Base-by-base conservation (phyloP, 2,888 invertebrate genomes). In the Mythimna albipuncta region DNA sequence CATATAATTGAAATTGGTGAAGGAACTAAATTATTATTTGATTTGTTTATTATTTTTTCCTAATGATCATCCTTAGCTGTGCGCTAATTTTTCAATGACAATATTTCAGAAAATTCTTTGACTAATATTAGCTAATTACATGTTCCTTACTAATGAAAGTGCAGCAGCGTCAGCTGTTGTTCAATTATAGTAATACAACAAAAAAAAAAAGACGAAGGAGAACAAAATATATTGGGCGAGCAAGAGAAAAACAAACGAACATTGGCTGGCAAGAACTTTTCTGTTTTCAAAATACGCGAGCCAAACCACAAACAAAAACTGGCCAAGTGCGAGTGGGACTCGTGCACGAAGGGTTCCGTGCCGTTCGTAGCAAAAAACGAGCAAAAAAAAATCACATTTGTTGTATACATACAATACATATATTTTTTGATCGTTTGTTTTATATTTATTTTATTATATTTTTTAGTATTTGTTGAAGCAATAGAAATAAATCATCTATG, bases 241-340 rank as follows among this genome's bases (percentile, higher is more conserved):
- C 58, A 61, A 47, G 7, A 41, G 2, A 65, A 54, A 62, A 61
- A 16, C 13, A 65, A 78, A 72, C 35, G 41, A 66, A 55, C 4
- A 2, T 10, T 47, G 54, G 13, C 50, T 2, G 19, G 16, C 9
- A 74, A 47, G 35, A 79, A 67, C 66, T 63, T 58, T 63, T 57
- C 59, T 70, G 10, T 75, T 70, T 75, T 66, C 26, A 32, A 65
- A 70, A 64, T 38, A 64, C 69, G 16, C 35, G 13, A 76, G 19
- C 6, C 41, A 55, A 38, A 38, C 50, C 47, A n/a, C 62, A 1
- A 64, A 57, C 11, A 44, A 44, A 38, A 38, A 38, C 9, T 9
- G 38, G 38, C 9, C 38, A 38, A 38, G 38, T 38, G 38, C 38
- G 38, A 38, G 9, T 38, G 9, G 38, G 38, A 38, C 38, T 38